Base-by-base conservation (phyloP, 2,797 vertebrate genomes). In the Lates japonicus region DNA sequence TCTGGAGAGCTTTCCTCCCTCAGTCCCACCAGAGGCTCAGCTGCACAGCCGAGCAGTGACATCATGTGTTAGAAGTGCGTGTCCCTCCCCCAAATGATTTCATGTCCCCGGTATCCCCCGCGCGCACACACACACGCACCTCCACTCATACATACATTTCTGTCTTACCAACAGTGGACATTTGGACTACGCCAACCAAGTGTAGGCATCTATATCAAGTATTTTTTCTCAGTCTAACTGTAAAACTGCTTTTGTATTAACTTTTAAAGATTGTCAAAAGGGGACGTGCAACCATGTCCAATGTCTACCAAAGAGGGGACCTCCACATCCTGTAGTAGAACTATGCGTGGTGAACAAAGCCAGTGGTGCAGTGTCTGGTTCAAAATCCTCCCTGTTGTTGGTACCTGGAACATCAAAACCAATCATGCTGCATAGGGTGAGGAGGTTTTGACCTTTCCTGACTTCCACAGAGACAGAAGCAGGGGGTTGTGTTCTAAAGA, bases 11-110 rank as follows among this genome's bases (percentile, higher is more conserved):
- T 44, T 44, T 37, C 16, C 62, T 66, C 69, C 75, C 51, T 58
- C 54, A 29, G 80, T 75, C 70, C 87, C 82, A 72, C 54, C 80
- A 48, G 13, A 54, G 71, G 66, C 81, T 83, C 79, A 72, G 78
- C 82, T 83, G 62, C 71, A 74, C 59, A 84, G 60, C 25, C 60
- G 58, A 74, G 74, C 20, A 0, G 74, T 92, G 88, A 91, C 74
- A 78, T 92, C 84, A 88, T 89, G 75, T 54, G 14, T 66, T 76
- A 62, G 63, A 86, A 67, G 63, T 74, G 78, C 68, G 72, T 42
- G 49, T 83, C 70, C 63, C 82, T 87, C 76, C 82, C 77, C 70
- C 68, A 74, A 44, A 66, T 95, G 91, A 94, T 90, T 87, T 93
- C 89, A 93, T 82, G 71, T 74, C 59, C 58, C 85, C 78, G 85